Base-by-base conservation (phyloP, 2,888 invertebrate species). In the Eupelmus urozonus region DNA sequence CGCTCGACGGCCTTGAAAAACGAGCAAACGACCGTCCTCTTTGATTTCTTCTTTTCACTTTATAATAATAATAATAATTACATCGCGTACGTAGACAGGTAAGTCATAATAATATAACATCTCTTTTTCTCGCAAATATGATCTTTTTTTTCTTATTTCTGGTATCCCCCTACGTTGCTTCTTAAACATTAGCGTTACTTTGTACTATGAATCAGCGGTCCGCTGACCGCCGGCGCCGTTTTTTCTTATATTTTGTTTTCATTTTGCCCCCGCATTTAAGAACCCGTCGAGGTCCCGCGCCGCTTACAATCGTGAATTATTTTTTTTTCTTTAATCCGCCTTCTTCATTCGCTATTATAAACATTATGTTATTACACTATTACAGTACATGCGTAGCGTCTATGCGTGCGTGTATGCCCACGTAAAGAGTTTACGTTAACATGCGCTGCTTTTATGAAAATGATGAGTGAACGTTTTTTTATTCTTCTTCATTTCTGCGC, bases 171-270 rank as follows among this genome's bases (percentile, higher is more conserved):
- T 63, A 76, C 67, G 67, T 82, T 80, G 76, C 76, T 81, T 78
- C 86, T 89, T 88, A 79, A 88, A 85, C 79, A 85, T 87, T 87
- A 87, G 76, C 83, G 81, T 87, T 87, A 87, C 82, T 89, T 89
- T 89, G 89, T 89, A 89, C 89, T 89, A 89, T 89, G 84, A 87
- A 83, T 85, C 87, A 83, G 86, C 85, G 86, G 82, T 69, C 57
- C 62, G 25, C 49, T 60, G 18, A 75, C 53, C 75, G 40, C 81
- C 76, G 81, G 80, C 79, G 79, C 80, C 63, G 42, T 71, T 77
- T 69, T 75, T 80, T 59, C 62, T 81, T 72, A 34, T 60, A 60
- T 72, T 78, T 70, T 65, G n/a, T 73, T 71, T 80, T 69, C 18
- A 57, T 71, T 70, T 75, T 65, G 70, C 69, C 76, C n/a, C 73